Evolutionary conservation across 2,113 vertebrate genomes (phyloP), one percentile per base, ranked within the genome.

Genomic region (Sebastes fasciatus): DNA sequence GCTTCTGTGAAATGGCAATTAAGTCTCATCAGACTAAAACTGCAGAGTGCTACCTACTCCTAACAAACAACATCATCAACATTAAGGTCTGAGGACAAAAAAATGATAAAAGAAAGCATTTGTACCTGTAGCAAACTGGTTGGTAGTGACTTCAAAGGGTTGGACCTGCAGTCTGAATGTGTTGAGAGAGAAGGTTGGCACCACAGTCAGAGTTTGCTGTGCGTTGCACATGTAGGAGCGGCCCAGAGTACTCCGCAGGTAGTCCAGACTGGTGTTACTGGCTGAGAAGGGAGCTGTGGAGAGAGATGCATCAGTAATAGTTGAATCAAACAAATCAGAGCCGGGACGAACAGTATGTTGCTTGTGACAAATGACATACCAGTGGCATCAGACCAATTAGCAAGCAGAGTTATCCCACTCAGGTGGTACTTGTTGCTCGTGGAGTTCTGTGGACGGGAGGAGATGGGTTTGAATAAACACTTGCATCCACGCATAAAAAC

Each of bases 191-290:
- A 97, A 96, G 2, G 58, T 23, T 0, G 89, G 70, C 0, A 86
- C 92, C 80, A 99, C 93, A 0, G 16, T 62, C 55, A 99, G 88
- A 5, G 74, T 96, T 82, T 98, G 96, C 94, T 98, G 96, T 0
- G 96, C 73, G 0, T 87, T 96, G 82, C 98, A 99, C 95, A 94
- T 97, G 94, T 98, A 99, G 1, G 98, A 99, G 63, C 94, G 97
- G 1, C 97, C 97, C 1, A 98, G 45, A 0, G 96, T 90, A 54
- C 97, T 96, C 83, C 91, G 93, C 80, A 98, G 93, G 61, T 96
- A 97, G 34, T 91, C 92, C 79, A 99, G 95, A 2, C 87, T 97
- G 83, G 6, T 26, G 87, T 98, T 98, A 6, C 17, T 74, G 5
- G 88, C 72, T 2, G 4, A 70, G 43, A 94, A 10, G 0, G 86